Conservation (phyloP, 2,797 vertebrate species). For the Tachyglossus aculeatus region DNA sequence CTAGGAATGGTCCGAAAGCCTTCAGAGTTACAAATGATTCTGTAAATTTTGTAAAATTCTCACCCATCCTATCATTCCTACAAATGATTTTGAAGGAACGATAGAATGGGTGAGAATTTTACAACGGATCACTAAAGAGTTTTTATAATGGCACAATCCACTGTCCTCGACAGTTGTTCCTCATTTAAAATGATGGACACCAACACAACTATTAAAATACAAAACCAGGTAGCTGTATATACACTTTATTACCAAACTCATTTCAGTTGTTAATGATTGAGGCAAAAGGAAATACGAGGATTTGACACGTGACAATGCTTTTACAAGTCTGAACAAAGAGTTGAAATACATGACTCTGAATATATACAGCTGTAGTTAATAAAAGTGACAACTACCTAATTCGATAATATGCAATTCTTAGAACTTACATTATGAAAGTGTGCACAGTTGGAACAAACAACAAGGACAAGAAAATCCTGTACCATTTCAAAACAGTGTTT, state of each 20-base stretch:
- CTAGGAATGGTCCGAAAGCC: too few species aligned
- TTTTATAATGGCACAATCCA: too few species aligned
- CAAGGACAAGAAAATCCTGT: slow-evolving; percentile 56
- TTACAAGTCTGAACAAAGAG: slow-evolving; percentile 55
- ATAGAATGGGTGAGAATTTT: too few species aligned
- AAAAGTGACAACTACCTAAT: slow-evolving; percentile 39
- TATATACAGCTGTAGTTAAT: slow-evolving; percentile 50
- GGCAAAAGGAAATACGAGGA: slow-evolving; percentile 64
- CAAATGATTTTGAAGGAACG: too few species aligned
- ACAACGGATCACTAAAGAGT: too few species aligned
- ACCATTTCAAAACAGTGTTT: slow-evolving; percentile 70
- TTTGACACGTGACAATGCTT: slow-evolving; percentile 61
- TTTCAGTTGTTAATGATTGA: slow-evolving; percentile 68
- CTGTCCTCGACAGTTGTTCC: too few species aligned
- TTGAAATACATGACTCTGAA: slow-evolving; percentile 50
- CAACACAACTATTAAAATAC: too few species aligned
- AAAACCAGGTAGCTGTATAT: slow-evolving; percentile 36
- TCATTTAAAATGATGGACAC: too few species aligned
- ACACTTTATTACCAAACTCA: slow-evolving; percentile 76
- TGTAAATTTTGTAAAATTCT: too few species aligned
- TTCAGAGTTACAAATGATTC: too few species aligned
- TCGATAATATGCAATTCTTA: slow-evolving; percentile 58
- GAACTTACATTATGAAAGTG: slow-evolving; percentile 62
- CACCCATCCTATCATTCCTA: too few species aligned
- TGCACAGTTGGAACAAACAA: slow-evolving; percentile 56